Evolutionary conservation across 2,888 invertebrate genomes (phyloP).

Genomic region (Rugalucina vietnamica): DNA sequence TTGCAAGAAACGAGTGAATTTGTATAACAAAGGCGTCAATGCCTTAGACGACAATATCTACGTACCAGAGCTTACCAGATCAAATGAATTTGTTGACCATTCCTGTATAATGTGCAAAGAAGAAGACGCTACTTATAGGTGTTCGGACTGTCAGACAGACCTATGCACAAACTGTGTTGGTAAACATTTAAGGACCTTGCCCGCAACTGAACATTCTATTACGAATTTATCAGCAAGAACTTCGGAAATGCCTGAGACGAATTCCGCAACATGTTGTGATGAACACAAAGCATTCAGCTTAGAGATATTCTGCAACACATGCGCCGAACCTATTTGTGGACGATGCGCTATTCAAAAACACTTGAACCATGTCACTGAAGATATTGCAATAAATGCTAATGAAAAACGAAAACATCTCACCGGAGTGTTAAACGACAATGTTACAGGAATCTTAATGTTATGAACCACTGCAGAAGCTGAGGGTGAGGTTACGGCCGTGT

Average conservation of each 20-base stretch:
- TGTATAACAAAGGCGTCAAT: constrained; percentile 31
- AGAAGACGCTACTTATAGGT: constrained; percentile 24
- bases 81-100: constrained; percentile 44
- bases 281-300: constrained; percentile 54
- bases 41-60: constrained; percentile 51
- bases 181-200: constrained; percentile 23
- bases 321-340: constrained; percentile 55
- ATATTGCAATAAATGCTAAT: constrained; percentile 32
- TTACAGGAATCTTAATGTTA: too few relatives aligned
- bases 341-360: constrained; percentile 51
- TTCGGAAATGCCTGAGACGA: constrained; percentile 42
- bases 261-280: constrained; percentile 25
- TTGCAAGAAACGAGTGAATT: constrained; percentile 31
- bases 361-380: constrained; percentile 50
- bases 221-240: constrained; percentile 44
- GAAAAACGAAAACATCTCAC: constrained; percentile 43
- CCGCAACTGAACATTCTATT: constrained; percentile 33
- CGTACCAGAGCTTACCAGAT: constrained; percentile 41
- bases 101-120: constrained; percentile 31
- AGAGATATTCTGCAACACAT: constrained; percentile 49
- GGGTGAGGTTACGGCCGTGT: too few relatives aligned
- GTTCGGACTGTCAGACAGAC: constrained; percentile 42
- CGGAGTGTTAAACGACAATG: constrained; percentile 6
- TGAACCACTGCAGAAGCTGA: too few relatives aligned
- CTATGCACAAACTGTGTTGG: constrained; percentile 48